phyloP scores from a whole-genome alignment of 2,797 vertebrate species.

The Sitta carolinensis region DNA sequence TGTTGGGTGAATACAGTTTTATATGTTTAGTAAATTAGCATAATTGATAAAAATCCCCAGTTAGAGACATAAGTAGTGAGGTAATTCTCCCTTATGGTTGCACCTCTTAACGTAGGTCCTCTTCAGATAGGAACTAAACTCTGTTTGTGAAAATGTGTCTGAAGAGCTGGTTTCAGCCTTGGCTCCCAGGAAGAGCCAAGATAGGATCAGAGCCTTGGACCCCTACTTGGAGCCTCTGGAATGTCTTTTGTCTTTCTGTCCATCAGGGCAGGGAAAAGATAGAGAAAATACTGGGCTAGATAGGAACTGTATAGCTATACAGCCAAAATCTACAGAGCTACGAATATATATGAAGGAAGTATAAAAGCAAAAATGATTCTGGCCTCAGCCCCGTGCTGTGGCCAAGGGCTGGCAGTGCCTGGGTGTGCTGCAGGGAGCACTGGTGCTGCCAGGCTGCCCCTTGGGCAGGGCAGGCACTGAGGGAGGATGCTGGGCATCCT shows the following conservation, averaged over 20 bases:
- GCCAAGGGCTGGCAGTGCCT: too few relatives aligned
- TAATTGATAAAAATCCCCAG: background rate
- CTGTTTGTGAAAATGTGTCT: too few relatives aligned
- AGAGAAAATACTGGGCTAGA: background rate
- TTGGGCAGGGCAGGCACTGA: rapidly evolving
- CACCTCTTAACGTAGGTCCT: background rate
- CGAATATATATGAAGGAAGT: background rate
- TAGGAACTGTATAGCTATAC: background rate
- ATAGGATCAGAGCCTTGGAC: background rate
- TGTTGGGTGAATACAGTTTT: background rate
- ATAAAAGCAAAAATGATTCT: background rate
- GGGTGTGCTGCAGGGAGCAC: background rate
- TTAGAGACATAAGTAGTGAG: background rate
- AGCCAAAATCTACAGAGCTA: background rate
- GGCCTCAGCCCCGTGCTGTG: rapidly evolving
- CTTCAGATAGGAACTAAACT: background rate
- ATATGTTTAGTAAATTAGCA: background rate
- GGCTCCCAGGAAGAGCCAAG: background rate
- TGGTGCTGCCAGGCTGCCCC: rapidly evolving
- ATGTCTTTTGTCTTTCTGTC: background rate
- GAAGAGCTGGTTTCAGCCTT: background rate
- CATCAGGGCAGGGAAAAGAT: too few relatives aligned
- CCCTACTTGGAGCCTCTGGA: background rate
- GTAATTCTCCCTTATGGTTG: background rate
- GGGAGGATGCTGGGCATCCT: background rate